Base-by-base conservation (phyloP, 1,140 invertebrate genomes). In the Nasonia giraulti region DNA sequence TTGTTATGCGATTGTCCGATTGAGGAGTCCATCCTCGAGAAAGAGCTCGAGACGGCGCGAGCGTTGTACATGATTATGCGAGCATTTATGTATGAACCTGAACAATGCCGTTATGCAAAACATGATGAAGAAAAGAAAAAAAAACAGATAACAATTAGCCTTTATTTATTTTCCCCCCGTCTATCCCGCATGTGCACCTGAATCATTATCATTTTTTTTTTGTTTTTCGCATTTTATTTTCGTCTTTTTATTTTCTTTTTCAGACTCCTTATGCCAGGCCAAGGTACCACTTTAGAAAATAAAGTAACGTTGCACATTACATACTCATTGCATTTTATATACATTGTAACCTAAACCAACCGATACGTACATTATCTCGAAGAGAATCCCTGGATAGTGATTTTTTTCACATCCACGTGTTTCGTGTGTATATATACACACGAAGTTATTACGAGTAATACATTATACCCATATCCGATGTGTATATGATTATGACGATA, bases 201-300 rank as follows among this genome's bases (percentile, higher is more conserved):
- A 62, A 62, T 62, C 55, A 62, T 62, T 44, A 37, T 55, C 37
- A 55, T 68, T 68, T 27, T 20, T 20, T 20, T 80, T 73, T 74
- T 75, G 69, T 47, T 80, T 8, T 47, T 66, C n/a, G 33, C 62
- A 77, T 84, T 84, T 80, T 62, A 80, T 47, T 80, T 80, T 80
- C 76, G 62, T 71, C 27, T 80, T 82, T 69, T 81, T 69, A 82
- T 75, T 82, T 85, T 27, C 14, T 85, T 85, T 85, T 85, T 85
- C 84, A 85, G 80, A 85, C n/a, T 37, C 55, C 40, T 71, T 69
- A 33, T 71, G 66, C 79, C 74, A 85, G 74, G 50, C 44, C 80
- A 50, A 82, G 80, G 74, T 82, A 82, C 80, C 80, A 20, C 55
- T 78, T 78, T 27, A 69, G 47, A n/a, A 81, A 40, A 50, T 69